Evolutionary conservation across 2,888 invertebrate genomes (phyloP), one percentile per base, ranked within the genome.

Genomic region (Netelia virgata): DNA sequence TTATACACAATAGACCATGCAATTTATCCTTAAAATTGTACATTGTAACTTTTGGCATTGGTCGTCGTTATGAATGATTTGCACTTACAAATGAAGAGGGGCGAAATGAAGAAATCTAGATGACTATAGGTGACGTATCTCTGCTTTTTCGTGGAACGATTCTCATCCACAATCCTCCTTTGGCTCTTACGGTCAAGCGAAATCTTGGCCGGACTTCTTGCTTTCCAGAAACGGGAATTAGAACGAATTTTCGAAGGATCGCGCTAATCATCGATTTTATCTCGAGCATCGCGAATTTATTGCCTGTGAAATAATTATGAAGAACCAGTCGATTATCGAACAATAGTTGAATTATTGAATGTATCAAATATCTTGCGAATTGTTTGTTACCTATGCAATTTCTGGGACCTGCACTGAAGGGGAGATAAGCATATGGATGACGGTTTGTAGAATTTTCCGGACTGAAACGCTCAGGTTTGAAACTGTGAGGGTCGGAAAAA

Each of bases 261-360:
- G 94, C 94, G 16, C 95, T 94, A 20, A 96, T 89, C 0, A 95
- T 89, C 80, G 95, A 94, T 91, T 95, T 95, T n/a, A 96, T 94
- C 91, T 96, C 96, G 57, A 96, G 90, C 92, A 96, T 95, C 0
- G 96, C 96, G 89, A 96, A 96, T 86, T 95, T 95, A 92, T 96
- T 95, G n/a, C 96, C 96, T 94, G 93, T 3, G 94, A 94, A 43
- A 6, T 3, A 23, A 63, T 20, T 18, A 14, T 11, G 6, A 53
- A 47, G 57, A 72, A 16, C 9, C 23, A 57, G 23, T 73, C 18
- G 16, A 14, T 6, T 16, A 53, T 53, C 16, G 8, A 11, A 53
- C 9, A 20, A 1, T 18, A 16, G 16, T 18, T 16, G 57, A 16
- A 55, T 55, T 1, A 9, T 18, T 16, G 5, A 55, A 55, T 1